Evolutionary conservation across 2,888 invertebrate species (phyloP).

Genomic region (Tanytarsus gracilentus): DNA sequence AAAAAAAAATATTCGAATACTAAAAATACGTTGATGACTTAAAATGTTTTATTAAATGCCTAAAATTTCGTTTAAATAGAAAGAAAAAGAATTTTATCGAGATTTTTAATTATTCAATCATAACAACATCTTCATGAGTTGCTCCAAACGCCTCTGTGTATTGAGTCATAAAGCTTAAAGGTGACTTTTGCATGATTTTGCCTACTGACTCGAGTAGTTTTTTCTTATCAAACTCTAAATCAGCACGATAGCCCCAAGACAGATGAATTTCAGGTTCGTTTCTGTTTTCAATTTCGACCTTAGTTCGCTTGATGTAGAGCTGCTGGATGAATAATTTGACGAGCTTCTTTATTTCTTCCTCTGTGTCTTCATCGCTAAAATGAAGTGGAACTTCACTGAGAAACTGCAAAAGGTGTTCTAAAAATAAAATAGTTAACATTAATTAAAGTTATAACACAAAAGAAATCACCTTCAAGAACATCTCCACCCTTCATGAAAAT

Average conservation of each 20-base stretch:
- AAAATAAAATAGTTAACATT: neutral
- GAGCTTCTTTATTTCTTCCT: neutral
- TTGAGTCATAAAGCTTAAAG: neutral
- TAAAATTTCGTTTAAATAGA: too few relatives aligned
- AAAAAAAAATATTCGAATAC: too few relatives aligned
- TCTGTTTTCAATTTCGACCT: conserved; percentile 9
- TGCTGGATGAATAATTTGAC: neutral
- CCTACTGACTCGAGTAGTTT: neutral
- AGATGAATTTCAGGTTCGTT: neutral
- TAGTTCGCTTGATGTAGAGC: conserved; percentile 4
- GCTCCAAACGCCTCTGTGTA: neutral
- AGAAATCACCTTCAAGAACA: conserved; percentile 5
- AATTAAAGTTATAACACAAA: neutral
- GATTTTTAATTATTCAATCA: too few relatives aligned
- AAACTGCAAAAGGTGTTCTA: conserved; percentile 1
- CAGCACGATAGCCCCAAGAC: conserved; percentile 15
- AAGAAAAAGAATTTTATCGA: too few relatives aligned
- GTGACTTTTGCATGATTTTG: conserved; percentile 15
- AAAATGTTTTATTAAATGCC: too few relatives aligned
- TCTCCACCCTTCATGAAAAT: conserved; percentile 21
- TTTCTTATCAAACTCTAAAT: conserved; percentile 8
- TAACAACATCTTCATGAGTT: too few relatives aligned
- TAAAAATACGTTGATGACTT: too few relatives aligned
- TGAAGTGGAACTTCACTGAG: neutral
- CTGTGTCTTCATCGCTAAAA: too few relatives aligned